Evolutionary conservation across 1,140 invertebrate genomes (phyloP).

Genomic region (Drosophila dunni): DNA sequence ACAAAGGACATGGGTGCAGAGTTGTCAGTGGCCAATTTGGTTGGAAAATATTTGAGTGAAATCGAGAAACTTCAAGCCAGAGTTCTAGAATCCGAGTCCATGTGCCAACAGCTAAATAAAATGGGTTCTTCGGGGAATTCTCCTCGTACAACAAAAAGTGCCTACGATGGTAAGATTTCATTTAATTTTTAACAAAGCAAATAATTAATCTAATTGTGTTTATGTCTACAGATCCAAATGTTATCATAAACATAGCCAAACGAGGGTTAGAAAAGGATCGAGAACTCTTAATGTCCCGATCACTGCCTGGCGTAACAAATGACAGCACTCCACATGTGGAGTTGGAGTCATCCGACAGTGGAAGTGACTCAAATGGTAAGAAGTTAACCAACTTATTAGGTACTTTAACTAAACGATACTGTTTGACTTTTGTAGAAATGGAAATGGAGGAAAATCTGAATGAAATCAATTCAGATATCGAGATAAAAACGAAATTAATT

Average conservation of each 20-base stretch:
- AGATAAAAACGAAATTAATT: constrained; percentile 96
- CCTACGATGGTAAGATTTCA: constrained; percentile 54
- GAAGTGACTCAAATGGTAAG: constrained; percentile 86
- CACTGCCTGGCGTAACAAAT: constrained; percentile 68
- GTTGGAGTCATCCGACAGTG: constrained; percentile 81
- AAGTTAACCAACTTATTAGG: neutral
- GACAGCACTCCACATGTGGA: constrained; percentile 87
- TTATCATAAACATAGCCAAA: constrained; percentile 86
- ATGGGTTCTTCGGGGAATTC: constrained; percentile 14
- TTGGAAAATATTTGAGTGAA: constrained; percentile 94
- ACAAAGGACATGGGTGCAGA: constrained; percentile 85
- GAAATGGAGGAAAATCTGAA: constrained; percentile 90
- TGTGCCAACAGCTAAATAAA: constrained; percentile 89
- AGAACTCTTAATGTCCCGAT: constrained; percentile 68
- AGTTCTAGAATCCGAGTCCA: constrained; percentile 94
- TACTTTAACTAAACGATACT: neutral
- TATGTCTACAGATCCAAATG: constrained; percentile 43
- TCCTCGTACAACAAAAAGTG: constrained; percentile 23
- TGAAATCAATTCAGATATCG: constrained; percentile 94
- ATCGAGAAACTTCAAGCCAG: constrained; percentile 95
- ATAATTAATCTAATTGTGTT: neutral
- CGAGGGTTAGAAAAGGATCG: constrained; percentile 85
- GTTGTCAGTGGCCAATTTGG: constrained; percentile 88
- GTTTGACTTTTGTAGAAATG: constrained; percentile 45
- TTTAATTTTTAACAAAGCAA: neutral